Evolutionary conservation across 1,140 invertebrate genomes (phyloP), one percentile per base, ranked within the genome.

Genomic region (Hormaphis cornu): DNA sequence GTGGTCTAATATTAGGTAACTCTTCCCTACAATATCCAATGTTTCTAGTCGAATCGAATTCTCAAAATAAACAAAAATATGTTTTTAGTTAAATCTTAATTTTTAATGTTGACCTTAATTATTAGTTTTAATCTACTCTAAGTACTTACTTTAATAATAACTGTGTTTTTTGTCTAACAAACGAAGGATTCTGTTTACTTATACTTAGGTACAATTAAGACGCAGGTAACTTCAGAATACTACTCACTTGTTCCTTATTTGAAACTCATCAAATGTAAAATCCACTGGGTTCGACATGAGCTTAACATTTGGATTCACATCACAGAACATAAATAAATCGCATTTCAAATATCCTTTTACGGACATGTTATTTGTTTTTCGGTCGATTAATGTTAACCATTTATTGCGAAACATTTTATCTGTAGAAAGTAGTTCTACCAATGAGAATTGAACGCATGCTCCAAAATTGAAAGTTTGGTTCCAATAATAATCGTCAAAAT

Each of bases 271-370:
- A 33, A 2, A 3, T n/a, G 24, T 46, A 0, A 18, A 18, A 12
- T 9, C 9, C 4, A 33, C 20, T 33, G 26, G 7, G 9, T 46
- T 66, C 4, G 44, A 28, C 33, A 46, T 4, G 12, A 28, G 12
- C 26, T 61, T 30, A 20, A n/a, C 16, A 18, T 10, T 14, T 3
- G 20, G 10, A 28, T 44, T n/a, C 2, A 1, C 46, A 1, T 48
- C 61, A 50, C n/a, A 35, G 33, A 66, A 66, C n/a, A 66, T 48
- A 50, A 48, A 9, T 22, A 66, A 30, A 48, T 66, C 61, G n/a
- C 61, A 66, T 22, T 48, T 48, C n/a, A 66, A 46, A 66, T 66
- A 66, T 20, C 61, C 61, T 48, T 7, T 50, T 8, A 66, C 1
- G 6, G 24, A 10, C 1, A 66, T 14, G 12, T 50, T 28, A n/a